These are phyloP conservation scores for Cranoglanis bouderius DNA, from an alignment of 2,113 vertebrate genomes.

Conservation along the genomic window DNA sequence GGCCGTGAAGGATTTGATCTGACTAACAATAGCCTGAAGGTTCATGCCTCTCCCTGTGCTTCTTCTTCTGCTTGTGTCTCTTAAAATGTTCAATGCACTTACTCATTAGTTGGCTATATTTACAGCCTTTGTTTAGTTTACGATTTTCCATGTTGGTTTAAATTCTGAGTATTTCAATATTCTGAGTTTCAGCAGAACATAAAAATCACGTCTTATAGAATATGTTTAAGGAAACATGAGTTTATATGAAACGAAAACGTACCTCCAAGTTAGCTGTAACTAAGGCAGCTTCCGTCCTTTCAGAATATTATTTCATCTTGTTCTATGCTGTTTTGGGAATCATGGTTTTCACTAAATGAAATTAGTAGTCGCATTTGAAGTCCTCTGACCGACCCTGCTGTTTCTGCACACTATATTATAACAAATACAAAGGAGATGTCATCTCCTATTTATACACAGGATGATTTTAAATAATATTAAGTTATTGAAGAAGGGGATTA, in stretches of 20 bases:
- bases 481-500: neutral
- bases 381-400: neutral
- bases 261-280: conserved; percentile 30
- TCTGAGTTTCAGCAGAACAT: neutral
- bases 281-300: neutral
- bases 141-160: neutral
- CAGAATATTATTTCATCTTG: neutral
- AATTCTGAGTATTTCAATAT: neutral
- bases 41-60: neutral
- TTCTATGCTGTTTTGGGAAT: conserved; percentile 2
- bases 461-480: neutral
- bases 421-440: neutral
- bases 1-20: neutral
- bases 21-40: neutral
- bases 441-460: neutral
- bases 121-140: conserved; percentile 3
- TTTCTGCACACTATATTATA: conserved; percentile 5
- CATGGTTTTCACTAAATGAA: neutral
- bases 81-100: neutral
- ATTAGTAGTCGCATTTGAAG: neutral
- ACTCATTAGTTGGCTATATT: neutral
- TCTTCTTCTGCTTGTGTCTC: neutral
- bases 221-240: neutral
- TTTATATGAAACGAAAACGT: neutral
- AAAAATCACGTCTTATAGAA: neutral